Evolutionary conservation across 2,113 vertebrate genomes (phyloP).

Genomic region (Mormyrus lacerda): DNA sequence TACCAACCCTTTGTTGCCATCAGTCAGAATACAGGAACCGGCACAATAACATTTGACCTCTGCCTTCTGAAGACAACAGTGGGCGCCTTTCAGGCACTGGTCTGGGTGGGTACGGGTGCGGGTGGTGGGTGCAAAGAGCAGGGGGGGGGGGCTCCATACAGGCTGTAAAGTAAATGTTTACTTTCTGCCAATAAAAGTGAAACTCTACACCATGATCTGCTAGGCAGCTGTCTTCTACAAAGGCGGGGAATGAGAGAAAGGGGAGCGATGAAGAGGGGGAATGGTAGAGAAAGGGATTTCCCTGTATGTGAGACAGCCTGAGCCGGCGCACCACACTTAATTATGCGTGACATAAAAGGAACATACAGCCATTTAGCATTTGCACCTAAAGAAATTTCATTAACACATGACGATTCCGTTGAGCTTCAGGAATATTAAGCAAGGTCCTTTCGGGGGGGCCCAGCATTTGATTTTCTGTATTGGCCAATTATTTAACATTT

Average conservation of each 20-base stretch:
- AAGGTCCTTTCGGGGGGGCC: neutral
- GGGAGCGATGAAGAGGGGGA: constrained; percentile 8
- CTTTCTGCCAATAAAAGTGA: constrained; percentile 30
- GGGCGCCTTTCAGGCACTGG: constrained; percentile 9
- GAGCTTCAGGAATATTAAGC: neutral
- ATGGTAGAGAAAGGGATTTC: neutral
- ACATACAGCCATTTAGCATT: constrained; percentile 19
- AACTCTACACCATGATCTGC: constrained; percentile 20
- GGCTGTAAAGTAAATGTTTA: constrained; percentile 26
- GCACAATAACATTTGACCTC: constrained; percentile 24
- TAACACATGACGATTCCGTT: neutral
- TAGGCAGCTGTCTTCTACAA: constrained; percentile 22
- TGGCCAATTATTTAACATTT: neutral
- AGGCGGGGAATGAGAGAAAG: constrained; percentile 9
- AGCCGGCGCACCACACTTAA: constrained; percentile 8
- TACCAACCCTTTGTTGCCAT: constrained; percentile 21
- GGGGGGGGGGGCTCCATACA: constrained; percentile 11
- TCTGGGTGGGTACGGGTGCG: constrained; percentile 11
- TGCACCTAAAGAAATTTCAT: constrained; percentile 11
- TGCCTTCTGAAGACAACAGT: constrained; percentile 23
- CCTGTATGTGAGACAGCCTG: neutral
- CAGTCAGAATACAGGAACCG: constrained; percentile 20
- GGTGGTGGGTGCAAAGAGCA: constrained; percentile 6
- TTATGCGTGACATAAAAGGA: constrained; percentile 15
- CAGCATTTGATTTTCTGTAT: neutral